Percentiles rank a stretch among this genome's conserved stretches.
phyloP scores from a whole-genome alignment of 2,888 invertebrate genomes.

The Heliconius aoede region DNA sequence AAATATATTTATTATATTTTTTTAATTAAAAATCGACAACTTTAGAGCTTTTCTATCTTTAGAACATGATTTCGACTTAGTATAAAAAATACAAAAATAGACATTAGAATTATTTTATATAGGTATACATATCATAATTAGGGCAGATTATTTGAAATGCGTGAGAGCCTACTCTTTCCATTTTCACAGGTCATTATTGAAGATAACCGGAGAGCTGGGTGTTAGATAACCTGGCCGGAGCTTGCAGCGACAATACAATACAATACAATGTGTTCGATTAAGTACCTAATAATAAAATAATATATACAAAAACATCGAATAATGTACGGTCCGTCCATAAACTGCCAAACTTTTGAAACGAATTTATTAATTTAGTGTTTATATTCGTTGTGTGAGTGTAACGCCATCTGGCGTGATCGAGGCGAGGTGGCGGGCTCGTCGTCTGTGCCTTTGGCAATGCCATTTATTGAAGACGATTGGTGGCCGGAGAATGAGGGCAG shows the following conservation, averaged over 20 bases:
- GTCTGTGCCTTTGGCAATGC: conserved; percentile 91
- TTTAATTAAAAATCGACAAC: too few relatives aligned
- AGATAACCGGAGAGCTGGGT: conserved; percentile 71
- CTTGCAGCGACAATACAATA: conserved; percentile 52
- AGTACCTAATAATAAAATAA: conserved; percentile 63
- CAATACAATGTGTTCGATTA: conserved; percentile 71
- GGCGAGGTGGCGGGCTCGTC: conserved; percentile 86
- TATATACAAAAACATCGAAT: conserved; percentile 66
- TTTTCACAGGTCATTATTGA: conserved; percentile 80
- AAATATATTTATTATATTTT: neutral
- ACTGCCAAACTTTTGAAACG: conserved; percentile 79
- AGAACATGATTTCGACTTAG: neutral
- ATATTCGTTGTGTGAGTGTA: conserved; percentile 57
- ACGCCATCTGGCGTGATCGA: conserved; percentile 72
- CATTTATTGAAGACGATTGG: conserved; percentile 97
- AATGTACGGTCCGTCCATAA: conserved; percentile 81
- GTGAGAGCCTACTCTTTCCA: conserved; percentile 77
- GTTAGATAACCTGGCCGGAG: conserved; percentile 78
- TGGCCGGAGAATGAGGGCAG: conserved; percentile 98
- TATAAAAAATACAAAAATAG: neutral
- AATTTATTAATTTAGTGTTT: conserved; percentile 73
- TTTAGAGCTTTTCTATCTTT: neutral
- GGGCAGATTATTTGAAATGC: conserved; percentile 62
- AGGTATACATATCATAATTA: neutral
- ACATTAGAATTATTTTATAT: neutral